Evolutionary conservation across 2,113 vertebrate genomes (phyloP), one percentile per base, ranked within the genome.

Genomic region (Hymenochirus boettgeri): DNA sequence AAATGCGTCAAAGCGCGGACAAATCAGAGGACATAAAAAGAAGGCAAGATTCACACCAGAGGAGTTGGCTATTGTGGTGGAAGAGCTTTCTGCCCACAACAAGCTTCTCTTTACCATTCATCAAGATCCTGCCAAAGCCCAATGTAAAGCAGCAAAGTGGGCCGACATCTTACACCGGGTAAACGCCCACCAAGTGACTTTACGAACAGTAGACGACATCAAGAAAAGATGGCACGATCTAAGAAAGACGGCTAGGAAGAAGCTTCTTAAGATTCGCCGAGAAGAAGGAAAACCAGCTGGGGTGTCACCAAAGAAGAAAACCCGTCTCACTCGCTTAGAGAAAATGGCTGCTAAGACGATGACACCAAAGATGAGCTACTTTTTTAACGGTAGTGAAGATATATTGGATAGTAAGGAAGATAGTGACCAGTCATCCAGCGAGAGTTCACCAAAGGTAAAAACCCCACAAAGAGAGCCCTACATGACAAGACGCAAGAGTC

Each of bases 161-260:
- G 46, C 46, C 7, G 46, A 48, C 21, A 48, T 48, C 18, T 48
- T 48, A 21, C 21, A 48, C 9, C 8, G 46, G 10, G 46, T 48
- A 1, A 48, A 48, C 8, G 46, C 46, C 12, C 46, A 48, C 7
- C 18, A 23, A 22, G 46, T 48, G 9, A 48, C 46, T 21, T 48
- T 23, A 9, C 46, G 46, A 3, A 48, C 46, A 2, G 22, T 48
- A 22, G 46, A 21, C 3, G 46, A 48, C 46, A 48, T 48, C 2
- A 48, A 48, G 46, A 48, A 48, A 48, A 19, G 46, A 7, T 48
- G 46, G 46, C 46, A 48, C 11, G 46, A 48, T 21, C 22, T 48
- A 21, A 48, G 46, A 7, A 48, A 23, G 13, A 23, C 46, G 10
- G 46, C 46, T 5, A 48, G 46, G 46, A 48, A 48, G 19, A 48